Evolutionary conservation across 2,797 vertebrate genomes (phyloP).

Genomic region (Phalanger gymnotis): DNA sequence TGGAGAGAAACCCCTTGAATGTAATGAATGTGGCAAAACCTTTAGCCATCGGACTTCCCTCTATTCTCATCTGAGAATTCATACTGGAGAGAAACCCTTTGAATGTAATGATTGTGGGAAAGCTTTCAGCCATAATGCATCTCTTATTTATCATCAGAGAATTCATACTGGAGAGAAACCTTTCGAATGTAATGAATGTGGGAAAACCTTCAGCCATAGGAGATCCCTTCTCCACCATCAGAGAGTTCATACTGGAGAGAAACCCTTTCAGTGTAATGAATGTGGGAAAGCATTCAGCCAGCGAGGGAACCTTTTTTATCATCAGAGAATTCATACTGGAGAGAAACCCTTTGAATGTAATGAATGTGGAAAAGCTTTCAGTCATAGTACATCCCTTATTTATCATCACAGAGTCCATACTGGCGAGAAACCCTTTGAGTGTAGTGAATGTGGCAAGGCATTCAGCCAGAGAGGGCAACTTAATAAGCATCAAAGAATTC

Average conservation of each 20-base stretch:
- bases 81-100: neutral
- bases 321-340: conserved; percentile 1
- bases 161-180: neutral
- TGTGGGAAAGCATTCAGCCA: neutral
- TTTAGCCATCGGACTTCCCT: neutral
- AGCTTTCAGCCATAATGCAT: neutral
- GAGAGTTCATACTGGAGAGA: neutral
- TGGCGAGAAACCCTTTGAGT: neutral
- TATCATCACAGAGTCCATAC: neutral
- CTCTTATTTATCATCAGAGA: neutral
- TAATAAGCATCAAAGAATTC: neutral
- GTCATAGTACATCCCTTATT: neutral
- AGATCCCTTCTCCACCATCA: neutral
- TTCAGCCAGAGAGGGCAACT: neutral
- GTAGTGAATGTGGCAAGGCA: neutral
- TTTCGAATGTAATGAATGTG: neutral
- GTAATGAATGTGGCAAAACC: conserved; percentile 1
- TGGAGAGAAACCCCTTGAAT: neutral
- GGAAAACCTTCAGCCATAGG: neutral
- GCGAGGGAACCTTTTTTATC: neutral
- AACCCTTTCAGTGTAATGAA: neutral
- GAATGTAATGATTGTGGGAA: conserved; percentile 1
- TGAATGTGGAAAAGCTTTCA: neutral
- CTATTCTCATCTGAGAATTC: neutral
- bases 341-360: neutral